Evolutionary conservation across 2,113 vertebrate species (phyloP), one percentile per base, ranked within the genome.

Genomic region (Crocuta crocuta): DNA sequence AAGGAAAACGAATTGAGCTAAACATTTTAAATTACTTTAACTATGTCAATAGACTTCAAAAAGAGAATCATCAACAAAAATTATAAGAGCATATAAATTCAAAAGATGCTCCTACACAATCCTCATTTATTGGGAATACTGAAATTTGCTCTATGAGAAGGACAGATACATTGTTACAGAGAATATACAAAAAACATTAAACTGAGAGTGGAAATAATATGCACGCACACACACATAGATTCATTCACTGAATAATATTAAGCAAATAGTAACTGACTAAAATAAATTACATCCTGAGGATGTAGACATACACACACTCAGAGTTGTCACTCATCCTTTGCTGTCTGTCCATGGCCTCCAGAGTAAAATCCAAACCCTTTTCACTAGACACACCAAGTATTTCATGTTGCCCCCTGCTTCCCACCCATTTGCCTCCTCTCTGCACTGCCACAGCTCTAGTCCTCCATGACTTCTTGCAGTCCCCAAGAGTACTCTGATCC

Each of bases 1-100:
- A 91, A 81, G 43, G 15, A 65, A 91, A 61, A 82, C 24, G 43
- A 87, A 55, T 9, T 65, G 15, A 31, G 21, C 1, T 24, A 96
- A 50, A 33, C 76, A 45, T 63, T 93, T 95, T 65, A 88, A 76
- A 91, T 45, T 78, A 61, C 70, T 82, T 91, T 81, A 70, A 78
- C 31, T 39, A 76, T 53, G 21, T 71, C n/a, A 66, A 35, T 26
- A 74, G 55, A 91, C 43, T 65, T 93, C 6, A 82, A 90, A 96
- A 63, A 13, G 15, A 97, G 33, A 79, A 76, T 24, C 66, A 61
- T 71, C 23, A 89, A 63, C 70, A 90, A 95, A 89, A 92, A 86
- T 92, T 70, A 23, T 81, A 87, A 90, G 31, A 45, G 17, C 1
- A 23, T 13, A 61, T 48, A 91, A 76, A 91, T 48, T 35, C 68